Evolutionary conservation across 2,797 vertebrate species (phyloP).

Genomic region (Microtus agrestis): DNA sequence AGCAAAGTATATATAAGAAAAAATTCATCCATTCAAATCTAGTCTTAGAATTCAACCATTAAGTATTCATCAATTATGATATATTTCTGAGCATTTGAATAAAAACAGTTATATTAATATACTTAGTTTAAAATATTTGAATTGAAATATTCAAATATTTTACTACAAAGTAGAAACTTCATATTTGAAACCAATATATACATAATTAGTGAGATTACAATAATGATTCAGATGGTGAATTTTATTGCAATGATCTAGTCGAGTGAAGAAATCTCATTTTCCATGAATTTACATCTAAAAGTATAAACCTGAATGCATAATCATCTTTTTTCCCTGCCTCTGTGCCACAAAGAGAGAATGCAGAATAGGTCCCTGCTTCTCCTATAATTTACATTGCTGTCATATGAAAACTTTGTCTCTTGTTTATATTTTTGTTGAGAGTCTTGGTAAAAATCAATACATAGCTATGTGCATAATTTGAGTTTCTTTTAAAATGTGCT

Average conservation of each 20-base stretch:
- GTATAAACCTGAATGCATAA: neutral
- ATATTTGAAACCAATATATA: neutral
- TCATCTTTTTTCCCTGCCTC: neutral
- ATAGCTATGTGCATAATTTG: neutral
- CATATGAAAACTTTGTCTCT: neutral
- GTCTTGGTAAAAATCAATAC: neutral
- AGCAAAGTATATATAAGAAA: neutral
- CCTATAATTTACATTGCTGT: neutral
- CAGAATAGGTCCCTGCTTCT: neutral
- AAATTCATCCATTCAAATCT: neutral
- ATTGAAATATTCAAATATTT: neutral
- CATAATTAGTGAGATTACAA: neutral
- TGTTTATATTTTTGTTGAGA: neutral
- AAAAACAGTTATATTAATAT: neutral
- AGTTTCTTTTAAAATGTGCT: slow-evolving; percentile 38
- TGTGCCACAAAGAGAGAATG: neutral
- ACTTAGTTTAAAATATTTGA: neutral
- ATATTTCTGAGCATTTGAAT: neutral
- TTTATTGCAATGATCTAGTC: neutral
- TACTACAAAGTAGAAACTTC: neutral
- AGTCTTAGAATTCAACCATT: neutral
- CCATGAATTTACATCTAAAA: neutral
- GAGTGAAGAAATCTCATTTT: neutral
- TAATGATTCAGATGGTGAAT: neutral
- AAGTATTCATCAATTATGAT: neutral